A percentile compares a stretch with the other conserved stretches of the same genome.
Conservation (phyloP, 2,797 vertebrate species). For the Gadopsis bispinosus region DNA sequence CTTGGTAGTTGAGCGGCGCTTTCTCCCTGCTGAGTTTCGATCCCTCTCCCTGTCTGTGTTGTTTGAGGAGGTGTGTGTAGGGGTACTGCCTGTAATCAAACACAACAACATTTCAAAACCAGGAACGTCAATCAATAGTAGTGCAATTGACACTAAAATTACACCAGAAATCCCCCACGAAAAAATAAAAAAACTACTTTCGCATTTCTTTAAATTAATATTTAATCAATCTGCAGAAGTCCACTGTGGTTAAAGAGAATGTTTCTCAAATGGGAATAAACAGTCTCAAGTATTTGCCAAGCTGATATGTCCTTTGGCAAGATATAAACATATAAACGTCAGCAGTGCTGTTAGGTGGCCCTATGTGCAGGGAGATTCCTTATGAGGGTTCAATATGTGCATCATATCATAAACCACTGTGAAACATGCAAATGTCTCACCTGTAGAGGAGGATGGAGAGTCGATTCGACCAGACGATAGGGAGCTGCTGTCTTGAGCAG, state of each 20-base stretch:
- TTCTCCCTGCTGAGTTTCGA: conserved; percentile 73
- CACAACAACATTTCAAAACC: not conserved
- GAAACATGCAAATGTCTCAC: conserved; percentile 75
- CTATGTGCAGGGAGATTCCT: not conserved
- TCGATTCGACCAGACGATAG: conserved; percentile 80
- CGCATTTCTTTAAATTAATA: too few relatives aligned
- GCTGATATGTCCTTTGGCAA: not conserved
- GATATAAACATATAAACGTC: not conserved
- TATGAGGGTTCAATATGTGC: too few relatives aligned
- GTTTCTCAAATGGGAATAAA: too few relatives aligned
- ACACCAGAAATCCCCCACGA: too few relatives aligned
- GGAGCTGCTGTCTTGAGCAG: conserved; percentile 83
- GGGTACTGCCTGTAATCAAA: conserved; percentile 78
- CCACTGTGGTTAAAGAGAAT: not conserved
- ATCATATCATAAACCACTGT: too few relatives aligned
- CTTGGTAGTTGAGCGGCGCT: conserved; percentile 76
- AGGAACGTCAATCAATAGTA: not conserved
- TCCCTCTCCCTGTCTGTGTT: conserved; percentile 83
- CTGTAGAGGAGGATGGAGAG: conserved; percentile 79
- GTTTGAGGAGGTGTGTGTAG: conserved; percentile 79
- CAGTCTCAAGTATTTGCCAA: not conserved
- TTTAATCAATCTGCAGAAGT: not conserved
- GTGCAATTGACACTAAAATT: not conserved
- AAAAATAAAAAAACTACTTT: not conserved
- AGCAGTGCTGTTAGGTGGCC: not conserved